phyloP scores from a whole-genome alignment of 2,888 invertebrate genomes.

The Campoplex nolae region DNA sequence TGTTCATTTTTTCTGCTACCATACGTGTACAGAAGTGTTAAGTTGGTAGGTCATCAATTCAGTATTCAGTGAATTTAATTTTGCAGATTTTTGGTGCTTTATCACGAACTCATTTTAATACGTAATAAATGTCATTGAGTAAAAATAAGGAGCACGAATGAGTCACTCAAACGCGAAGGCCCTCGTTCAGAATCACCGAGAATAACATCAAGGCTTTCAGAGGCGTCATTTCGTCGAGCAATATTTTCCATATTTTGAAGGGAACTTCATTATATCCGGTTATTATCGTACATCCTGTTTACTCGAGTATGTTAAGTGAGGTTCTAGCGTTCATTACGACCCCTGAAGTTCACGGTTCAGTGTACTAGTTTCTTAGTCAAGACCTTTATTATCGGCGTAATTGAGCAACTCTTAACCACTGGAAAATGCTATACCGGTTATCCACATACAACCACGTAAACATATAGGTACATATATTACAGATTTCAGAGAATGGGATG shows the following conservation, averaged over 20 bases:
- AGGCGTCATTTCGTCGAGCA: constrained; percentile 12
- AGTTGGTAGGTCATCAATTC: too few species aligned
- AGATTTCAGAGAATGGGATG: not conserved
- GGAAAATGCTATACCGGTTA: constrained; percentile 23
- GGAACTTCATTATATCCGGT: constrained; percentile 42
- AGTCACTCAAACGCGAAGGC: not conserved
- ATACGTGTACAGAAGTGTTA: too few species aligned
- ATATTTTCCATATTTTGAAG: constrained; percentile 33
- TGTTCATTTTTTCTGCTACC: not conserved
- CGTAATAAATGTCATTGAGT: not conserved
- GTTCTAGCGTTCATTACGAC: constrained; percentile 43
- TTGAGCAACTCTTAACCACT: constrained; percentile 43
- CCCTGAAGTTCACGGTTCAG: constrained; percentile 43
- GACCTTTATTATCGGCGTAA: constrained; percentile 49
- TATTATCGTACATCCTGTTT: constrained; percentile 28
- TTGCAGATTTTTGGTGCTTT: not conserved
- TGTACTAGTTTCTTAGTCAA: constrained; percentile 13
- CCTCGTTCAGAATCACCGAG: constrained; percentile 13
- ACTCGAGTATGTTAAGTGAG: constrained; percentile 22
- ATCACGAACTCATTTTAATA: not conserved
- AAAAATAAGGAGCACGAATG: not conserved
- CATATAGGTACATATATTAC: not conserved
- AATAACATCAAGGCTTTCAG: constrained; percentile 1
- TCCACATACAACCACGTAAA: not conserved
- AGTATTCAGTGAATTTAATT: not conserved